A percentile compares a stretch with the other conserved stretches of the same genome.
Evolutionary conservation across 2,113 vertebrate species (phyloP).

Genomic region (Macquaria ambigua): DNA sequence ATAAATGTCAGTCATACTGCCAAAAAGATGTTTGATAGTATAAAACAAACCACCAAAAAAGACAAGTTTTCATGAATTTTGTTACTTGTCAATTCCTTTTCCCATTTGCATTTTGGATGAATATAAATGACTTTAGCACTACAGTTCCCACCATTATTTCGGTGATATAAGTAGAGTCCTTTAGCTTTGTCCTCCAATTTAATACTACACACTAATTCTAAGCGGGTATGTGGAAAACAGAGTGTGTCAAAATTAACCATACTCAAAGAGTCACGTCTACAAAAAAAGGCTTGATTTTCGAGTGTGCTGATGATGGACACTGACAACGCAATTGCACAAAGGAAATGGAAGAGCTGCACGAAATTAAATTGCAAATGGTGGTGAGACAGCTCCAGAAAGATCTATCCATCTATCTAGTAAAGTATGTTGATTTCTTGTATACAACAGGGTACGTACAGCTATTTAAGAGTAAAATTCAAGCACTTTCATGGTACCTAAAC

Average conservation of each 20-base stretch:
- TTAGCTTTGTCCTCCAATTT: background rate
- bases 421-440: too few relatives aligned
- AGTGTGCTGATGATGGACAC: background rate
- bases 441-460: too few relatives aligned
- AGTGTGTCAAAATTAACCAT: background rate
- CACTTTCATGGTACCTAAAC: too few relatives aligned
- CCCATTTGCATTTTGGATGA: background rate
- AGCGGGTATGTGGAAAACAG: background rate
- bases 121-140: background rate
- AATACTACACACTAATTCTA: too few relatives aligned
- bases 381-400: background rate
- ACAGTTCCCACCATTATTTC: background rate
- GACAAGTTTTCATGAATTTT: background rate
- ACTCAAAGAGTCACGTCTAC: background rate
- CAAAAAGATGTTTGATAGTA: too few relatives aligned
- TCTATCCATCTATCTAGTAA: too few relatives aligned
- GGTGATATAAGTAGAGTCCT: background rate
- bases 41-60: too few relatives aligned
- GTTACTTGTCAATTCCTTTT: background rate
- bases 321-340: background rate
- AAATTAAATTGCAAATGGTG: too few relatives aligned
- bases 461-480: too few relatives aligned
- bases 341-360: background rate
- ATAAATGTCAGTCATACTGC: background rate
- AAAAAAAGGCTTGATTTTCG: background rate